Percentiles rank a stretch among this genome's conserved stretches.
These are phyloP conservation scores for Leptinotarsa undecemlineata DNA, from an alignment of 1,140 invertebrate species.

Conservation along the genomic window DNA sequence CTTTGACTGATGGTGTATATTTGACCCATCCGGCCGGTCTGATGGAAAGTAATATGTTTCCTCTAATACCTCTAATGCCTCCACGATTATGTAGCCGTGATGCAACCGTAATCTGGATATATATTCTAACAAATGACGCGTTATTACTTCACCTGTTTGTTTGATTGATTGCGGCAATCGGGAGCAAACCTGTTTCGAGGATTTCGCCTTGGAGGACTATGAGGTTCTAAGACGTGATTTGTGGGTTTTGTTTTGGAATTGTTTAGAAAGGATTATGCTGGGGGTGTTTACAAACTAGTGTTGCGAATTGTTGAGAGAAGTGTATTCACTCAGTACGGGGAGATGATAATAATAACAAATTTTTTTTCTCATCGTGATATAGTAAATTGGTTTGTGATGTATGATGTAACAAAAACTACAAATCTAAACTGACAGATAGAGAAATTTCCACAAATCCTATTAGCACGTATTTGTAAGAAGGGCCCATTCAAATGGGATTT, in stretches of 20 bases:
- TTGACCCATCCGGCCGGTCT: neutral
- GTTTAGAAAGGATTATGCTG: neutral
- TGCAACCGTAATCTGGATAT: neutral
- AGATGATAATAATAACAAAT: too few species aligned
- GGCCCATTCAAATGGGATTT: too few species aligned
- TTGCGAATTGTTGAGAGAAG: too few species aligned
- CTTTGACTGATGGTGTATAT: neutral
- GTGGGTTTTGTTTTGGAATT: neutral
- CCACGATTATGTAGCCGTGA: conserved; percentile 4
- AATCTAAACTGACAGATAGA: too few species aligned
- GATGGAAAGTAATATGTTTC: conserved; percentile 5
- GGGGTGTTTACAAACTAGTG: too few species aligned
- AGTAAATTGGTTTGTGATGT: too few species aligned
- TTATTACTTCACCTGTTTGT: neutral
- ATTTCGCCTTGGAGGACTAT: neutral
- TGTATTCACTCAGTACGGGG: too few species aligned
- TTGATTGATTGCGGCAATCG: conserved; percentile 7
- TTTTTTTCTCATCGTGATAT: too few species aligned
- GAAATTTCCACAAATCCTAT: too few species aligned
- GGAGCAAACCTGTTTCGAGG: neutral
- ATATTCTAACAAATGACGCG: neutral
- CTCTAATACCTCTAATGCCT: conserved; percentile 7
- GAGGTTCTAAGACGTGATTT: neutral
- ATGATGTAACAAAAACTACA: too few species aligned
- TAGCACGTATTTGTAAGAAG: too few species aligned